Percentiles rank a stretch among this genome's conserved stretches.
Conservation (phyloP, 2,797 vertebrate species). For the Jordanella pulchra region DNA sequence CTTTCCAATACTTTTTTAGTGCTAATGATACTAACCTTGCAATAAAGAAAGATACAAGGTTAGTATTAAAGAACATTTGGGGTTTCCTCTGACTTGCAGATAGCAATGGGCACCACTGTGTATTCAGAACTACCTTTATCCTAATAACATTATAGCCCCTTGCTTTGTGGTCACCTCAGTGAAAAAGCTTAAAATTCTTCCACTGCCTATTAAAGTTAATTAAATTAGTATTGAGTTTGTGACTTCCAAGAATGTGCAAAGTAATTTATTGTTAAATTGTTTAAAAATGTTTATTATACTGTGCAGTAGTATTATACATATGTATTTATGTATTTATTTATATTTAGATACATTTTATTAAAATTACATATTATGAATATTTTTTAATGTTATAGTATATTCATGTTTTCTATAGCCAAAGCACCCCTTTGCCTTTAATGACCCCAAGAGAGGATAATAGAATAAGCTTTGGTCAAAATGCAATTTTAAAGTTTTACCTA, state of each 20-base stretch:
- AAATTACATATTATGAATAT: background rate
- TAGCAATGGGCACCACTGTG: conserved; percentile 19
- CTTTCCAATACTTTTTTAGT: conserved; percentile 13
- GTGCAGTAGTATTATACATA: too few species aligned
- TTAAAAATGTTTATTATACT: too few species aligned
- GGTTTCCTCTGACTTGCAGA: background rate
- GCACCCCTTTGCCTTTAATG: background rate
- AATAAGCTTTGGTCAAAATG: background rate
- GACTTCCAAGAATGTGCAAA: too few species aligned
- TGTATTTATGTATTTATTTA: too few species aligned
- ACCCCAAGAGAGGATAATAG: background rate
- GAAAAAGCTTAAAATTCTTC: conserved; percentile 10
- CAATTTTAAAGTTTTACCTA: too few species aligned
- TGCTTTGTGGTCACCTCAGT: background rate
- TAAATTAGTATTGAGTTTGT: too few species aligned
- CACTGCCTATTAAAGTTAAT: background rate
- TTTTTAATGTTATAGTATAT: background rate
- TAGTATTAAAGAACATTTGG: background rate
- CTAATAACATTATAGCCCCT: conserved; percentile 17
- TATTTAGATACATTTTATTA: background rate
- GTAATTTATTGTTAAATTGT: too few species aligned
- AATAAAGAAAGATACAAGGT: background rate
- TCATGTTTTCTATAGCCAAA: background rate
- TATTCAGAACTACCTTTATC: conserved; percentile 24
- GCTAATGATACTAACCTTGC: conserved; percentile 6